phyloP scores from a whole-genome alignment of 2,888 invertebrate genomes.

The Eumacrocentrus americanus region DNA sequence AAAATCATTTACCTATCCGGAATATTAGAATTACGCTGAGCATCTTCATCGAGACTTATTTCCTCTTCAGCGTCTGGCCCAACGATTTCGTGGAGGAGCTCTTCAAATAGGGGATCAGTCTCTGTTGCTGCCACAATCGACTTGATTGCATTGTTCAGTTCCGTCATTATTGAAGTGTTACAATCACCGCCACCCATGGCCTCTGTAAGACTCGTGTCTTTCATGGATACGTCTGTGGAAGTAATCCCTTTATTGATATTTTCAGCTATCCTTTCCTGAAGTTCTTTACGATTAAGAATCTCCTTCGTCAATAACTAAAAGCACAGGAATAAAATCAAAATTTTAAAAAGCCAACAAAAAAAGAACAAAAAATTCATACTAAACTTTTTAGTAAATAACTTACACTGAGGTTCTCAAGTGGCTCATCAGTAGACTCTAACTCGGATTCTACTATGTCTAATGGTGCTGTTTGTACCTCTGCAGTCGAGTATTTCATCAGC shows the following conservation, averaged over 20 bases:
- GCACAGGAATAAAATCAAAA: conserved; percentile 5
- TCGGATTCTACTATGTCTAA: conserved; percentile 49
- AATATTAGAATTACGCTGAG: conserved; percentile 30
- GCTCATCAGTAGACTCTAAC: conserved; percentile 48
- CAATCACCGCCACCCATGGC: conserved; percentile 39
- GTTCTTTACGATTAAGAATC: conserved; percentile 63
- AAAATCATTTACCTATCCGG: not conserved
- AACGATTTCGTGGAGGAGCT: conserved; percentile 61
- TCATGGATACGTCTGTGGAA: conserved; percentile 45
- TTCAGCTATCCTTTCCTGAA: conserved; percentile 65
- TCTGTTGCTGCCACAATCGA: conserved; percentile 64
- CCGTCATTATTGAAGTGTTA: conserved; percentile 55
- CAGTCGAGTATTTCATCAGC: conserved; percentile 46
- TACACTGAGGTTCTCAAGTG: conserved; percentile 57
- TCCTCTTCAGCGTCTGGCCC: conserved; percentile 36
- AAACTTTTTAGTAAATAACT: too few relatives aligned
- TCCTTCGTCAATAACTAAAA: conserved; percentile 61
- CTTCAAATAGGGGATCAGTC: conserved; percentile 64
- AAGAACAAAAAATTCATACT: conserved; percentile 12
- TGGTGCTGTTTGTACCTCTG: conserved; percentile 55
- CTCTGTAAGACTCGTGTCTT: conserved; percentile 44
- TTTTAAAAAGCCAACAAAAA: not conserved
- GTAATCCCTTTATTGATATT: conserved; percentile 63
- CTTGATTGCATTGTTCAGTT: conserved; percentile 62
- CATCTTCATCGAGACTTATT: conserved; percentile 51